These are phyloP conservation scores for Drosophila neonasuta DNA, from an alignment of 2,888 invertebrate species.

Conservation along the genomic window DNA sequence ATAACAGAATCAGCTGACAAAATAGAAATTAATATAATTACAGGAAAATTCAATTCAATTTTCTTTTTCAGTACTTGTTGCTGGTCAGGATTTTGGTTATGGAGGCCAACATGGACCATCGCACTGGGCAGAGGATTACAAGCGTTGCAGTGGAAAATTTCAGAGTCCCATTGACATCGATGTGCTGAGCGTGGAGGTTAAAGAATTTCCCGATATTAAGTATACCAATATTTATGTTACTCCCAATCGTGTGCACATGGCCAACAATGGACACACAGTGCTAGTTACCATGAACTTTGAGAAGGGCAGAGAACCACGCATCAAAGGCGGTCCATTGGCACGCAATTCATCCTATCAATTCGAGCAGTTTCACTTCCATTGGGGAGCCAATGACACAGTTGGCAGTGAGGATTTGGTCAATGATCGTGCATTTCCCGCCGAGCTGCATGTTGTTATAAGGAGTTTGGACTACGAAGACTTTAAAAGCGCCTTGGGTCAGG, in stretches of 20 bases:
- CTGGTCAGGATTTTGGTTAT: constrained; percentile 21
- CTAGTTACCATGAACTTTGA: constrained; percentile 13
- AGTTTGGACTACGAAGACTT: constrained; percentile 86
- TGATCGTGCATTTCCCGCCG: constrained; percentile 86
- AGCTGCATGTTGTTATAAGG: constrained; percentile 90
- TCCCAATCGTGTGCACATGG: background rate
- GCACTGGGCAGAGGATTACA: constrained; percentile 14
- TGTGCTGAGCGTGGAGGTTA: constrained; percentile 1
- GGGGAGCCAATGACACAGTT: constrained; percentile 87
- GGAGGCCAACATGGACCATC: constrained; percentile 3
- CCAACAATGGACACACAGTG: constrained; percentile 28
- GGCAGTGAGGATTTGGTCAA: constrained; percentile 87
- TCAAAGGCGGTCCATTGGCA: constrained; percentile 15
- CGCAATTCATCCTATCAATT: constrained; percentile 9
- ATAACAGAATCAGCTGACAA: background rate
- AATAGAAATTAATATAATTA: background rate
- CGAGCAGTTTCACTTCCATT: constrained; percentile 90
- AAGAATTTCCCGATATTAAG: background rate
- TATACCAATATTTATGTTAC: background rate
- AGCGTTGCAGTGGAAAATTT: constrained; percentile 19
- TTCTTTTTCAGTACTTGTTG: background rate
- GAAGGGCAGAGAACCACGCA: constrained; percentile 3
- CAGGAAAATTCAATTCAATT: background rate
- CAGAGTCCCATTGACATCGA: constrained; percentile 25
- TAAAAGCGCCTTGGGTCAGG: constrained; percentile 85